These are phyloP conservation scores for Ornithorhynchus anatinus DNA, from an alignment of 2,113 vertebrate genomes.

Conservation along the genomic window DNA sequence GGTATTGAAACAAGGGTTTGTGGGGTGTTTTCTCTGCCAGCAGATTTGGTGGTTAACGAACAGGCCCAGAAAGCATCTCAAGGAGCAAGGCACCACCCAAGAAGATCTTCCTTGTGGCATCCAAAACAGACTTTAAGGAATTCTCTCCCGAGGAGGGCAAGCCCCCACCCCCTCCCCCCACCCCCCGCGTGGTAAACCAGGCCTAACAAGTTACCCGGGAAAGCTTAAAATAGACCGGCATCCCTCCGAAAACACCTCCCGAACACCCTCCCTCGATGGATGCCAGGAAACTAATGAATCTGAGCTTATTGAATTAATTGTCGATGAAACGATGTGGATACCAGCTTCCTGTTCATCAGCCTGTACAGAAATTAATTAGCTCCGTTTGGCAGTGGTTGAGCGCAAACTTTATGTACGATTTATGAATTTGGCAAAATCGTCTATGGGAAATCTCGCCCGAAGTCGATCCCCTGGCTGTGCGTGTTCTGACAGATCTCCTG, in stretches of 20 bases:
- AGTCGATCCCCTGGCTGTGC: constrained; percentile 25
- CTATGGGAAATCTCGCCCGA: constrained; percentile 44
- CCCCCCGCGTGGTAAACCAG: constrained; percentile 21
- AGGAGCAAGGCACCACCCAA: constrained; percentile 21
- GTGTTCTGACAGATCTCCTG: constrained; percentile 37
- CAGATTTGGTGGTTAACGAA: too few species aligned
- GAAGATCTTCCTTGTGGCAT: constrained; percentile 30
- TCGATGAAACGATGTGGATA: constrained; percentile 56
- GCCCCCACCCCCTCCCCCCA: too few species aligned
- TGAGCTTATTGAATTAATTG: constrained; percentile 57
- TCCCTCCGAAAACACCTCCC: constrained; percentile 23
- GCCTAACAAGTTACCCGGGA: constrained; percentile 13
- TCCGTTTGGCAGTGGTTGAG: constrained; percentile 47
- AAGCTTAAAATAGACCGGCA: constrained; percentile 47
- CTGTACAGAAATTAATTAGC: constrained; percentile 61
- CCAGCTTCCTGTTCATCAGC: constrained; percentile 56
- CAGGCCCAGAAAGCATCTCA: constrained; percentile 12
- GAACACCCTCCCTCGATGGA: constrained; percentile 16
- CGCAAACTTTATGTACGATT: constrained; percentile 47
- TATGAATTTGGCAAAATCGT: constrained; percentile 52
- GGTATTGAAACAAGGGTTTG: too few species aligned
- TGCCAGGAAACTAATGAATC: constrained; percentile 64
- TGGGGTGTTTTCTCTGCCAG: too few species aligned
- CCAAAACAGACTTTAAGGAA: constrained; percentile 50
- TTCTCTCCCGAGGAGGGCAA: constrained; percentile 24